A percentile compares a stretch with the other conserved stretches of the same genome.
Evolutionary conservation across 35 echinoderm and acorn worm species (phyloP).

Genomic region (Holothuria glaberrima): DNA sequence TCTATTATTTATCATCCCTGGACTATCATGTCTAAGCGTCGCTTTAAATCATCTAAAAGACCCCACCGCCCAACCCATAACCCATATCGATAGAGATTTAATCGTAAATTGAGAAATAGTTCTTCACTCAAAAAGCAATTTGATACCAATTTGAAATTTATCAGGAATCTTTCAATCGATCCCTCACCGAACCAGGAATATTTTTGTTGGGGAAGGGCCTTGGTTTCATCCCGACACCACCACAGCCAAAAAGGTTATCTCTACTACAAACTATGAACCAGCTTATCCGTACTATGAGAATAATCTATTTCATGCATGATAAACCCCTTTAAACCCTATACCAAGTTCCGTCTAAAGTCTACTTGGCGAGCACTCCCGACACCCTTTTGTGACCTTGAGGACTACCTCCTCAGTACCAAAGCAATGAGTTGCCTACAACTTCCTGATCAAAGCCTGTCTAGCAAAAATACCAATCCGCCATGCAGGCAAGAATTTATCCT

Average conservation of each 20-base stretch:
- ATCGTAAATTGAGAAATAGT: no score
- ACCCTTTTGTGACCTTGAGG: not conserved
- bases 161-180: not conserved
- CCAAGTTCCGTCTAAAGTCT: no score
- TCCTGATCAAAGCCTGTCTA: not conserved
- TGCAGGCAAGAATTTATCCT: not conserved
- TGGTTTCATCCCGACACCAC: no score
- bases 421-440: no score
- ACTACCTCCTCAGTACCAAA: not conserved
- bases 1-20: no score
- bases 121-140: not conserved
- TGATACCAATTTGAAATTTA: conserved; percentile 12
- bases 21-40: no score
- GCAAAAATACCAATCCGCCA: no score
- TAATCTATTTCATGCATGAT: not conserved
- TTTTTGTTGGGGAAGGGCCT: no score
- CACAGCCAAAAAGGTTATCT: not conserved
- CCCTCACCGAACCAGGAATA: not conserved
- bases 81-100: no score
- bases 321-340: not conserved
- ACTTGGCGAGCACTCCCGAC: not conserved
- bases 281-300: not conserved
- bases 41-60: no score
- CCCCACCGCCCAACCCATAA: no score
- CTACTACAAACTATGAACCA: not conserved